Conservation (phyloP, 64 coral and sea anemone species). For the Porites australiensis region DNA sequence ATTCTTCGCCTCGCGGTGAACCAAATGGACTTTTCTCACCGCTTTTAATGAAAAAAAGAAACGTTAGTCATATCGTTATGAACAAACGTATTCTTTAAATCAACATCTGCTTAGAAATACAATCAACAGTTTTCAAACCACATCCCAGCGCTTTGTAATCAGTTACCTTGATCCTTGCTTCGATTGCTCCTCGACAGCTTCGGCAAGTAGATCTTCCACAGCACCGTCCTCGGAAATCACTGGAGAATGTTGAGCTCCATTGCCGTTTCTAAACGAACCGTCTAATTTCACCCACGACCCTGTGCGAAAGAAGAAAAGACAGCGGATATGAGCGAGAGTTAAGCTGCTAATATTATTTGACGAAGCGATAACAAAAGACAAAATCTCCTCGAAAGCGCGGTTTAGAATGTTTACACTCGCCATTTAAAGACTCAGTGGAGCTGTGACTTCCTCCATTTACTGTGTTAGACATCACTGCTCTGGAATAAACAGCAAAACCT, state of each 20-base stretch:
- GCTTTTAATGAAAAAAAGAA: neutral
- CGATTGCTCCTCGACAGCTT: conserved; percentile 91
- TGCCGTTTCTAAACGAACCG: conserved; percentile 76
- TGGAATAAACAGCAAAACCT: neutral
- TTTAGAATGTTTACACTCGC: conserved; percentile 2
- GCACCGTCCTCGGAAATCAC: conserved; percentile 80
- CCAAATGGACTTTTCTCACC: conserved; percentile 56
- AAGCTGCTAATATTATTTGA: neutral
- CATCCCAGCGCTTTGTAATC: neutral
- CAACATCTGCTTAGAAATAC: neutral
- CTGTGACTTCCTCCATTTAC: conserved; percentile 82
- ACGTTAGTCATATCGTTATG: neutral
- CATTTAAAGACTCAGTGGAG: conserved; percentile 90
- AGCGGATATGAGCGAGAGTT: neutral
- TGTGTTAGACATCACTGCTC: conserved; percentile 58
- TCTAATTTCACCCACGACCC: conserved; percentile 96
- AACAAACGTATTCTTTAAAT: neutral
- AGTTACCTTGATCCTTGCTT: conserved; percentile 71
- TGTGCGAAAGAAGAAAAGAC: neutral
- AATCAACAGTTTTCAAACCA: neutral
- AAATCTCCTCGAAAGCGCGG: neutral
- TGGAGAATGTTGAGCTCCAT: conserved; percentile 88
- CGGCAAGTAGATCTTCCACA: conserved; percentile 89
- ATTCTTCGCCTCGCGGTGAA: conserved; percentile 12
- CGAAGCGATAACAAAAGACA: neutral